Conservation (phyloP, 2,113 vertebrate genomes). For the Sorex fumeus region DNA sequence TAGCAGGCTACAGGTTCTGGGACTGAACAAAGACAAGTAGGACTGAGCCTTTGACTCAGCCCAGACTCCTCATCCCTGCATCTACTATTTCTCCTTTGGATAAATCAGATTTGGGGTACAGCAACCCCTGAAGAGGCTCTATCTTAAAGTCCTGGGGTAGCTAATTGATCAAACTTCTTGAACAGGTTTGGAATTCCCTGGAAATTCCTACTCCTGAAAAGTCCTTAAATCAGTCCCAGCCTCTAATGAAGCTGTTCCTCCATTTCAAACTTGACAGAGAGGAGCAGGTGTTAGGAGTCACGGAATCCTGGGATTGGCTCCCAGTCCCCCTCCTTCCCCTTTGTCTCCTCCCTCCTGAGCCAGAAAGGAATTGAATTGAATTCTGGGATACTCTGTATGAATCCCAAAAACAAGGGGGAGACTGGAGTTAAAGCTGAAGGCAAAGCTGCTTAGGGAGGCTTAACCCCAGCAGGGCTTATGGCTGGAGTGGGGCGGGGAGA, state of each 20-base stretch:
- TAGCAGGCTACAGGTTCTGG: constrained; percentile 23
- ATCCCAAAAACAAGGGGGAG: background rate
- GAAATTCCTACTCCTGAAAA: constrained; percentile 8
- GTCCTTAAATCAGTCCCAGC: constrained; percentile 11
- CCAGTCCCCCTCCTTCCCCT: background rate
- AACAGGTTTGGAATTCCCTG: background rate
- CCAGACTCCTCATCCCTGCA: background rate
- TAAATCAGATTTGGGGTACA: constrained; percentile 8
- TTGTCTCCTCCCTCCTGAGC: constrained; percentile 28
- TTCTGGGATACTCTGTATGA: constrained; percentile 39
- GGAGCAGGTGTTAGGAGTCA: background rate
- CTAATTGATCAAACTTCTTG: constrained; percentile 31
- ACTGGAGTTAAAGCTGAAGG: constrained; percentile 48
- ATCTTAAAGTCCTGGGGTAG: constrained; percentile 1
- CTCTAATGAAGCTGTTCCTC: constrained; percentile 26
- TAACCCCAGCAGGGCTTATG: constrained; percentile 54
- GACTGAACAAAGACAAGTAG: background rate
- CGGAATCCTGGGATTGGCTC: background rate
- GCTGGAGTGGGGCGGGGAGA: constrained; percentile 22
- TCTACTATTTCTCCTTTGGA: constrained; percentile 10
- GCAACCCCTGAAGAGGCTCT: constrained; percentile 32
- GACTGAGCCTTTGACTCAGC: constrained; percentile 8
- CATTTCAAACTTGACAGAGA: constrained; percentile 19
- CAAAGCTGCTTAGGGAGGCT: constrained; percentile 72
- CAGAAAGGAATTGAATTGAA: constrained; percentile 41